Evolutionary conservation across 2,888 invertebrate genomes (phyloP).

Genomic region (Pseudococcus viburni): DNA sequence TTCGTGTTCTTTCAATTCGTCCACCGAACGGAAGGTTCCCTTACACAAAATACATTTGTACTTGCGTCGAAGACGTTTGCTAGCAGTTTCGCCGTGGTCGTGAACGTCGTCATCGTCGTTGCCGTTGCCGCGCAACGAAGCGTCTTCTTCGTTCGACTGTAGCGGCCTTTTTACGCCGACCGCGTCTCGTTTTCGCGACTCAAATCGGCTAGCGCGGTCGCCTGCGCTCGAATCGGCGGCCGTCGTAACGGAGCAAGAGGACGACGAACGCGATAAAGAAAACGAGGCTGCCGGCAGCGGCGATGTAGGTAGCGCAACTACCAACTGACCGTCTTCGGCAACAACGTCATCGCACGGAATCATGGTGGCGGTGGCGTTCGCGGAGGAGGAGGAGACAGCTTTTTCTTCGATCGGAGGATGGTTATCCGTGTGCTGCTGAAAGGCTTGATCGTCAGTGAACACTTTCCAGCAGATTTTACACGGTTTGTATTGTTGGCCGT

Average conservation of each 20-base stretch:
- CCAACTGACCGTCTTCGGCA: not conserved
- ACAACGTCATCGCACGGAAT: not conserved
- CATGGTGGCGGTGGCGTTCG: not conserved
- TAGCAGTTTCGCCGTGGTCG: not conserved
- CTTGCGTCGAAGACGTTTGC: slow-evolving; percentile 68
- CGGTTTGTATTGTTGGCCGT: slow-evolving; percentile 75
- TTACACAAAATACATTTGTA: slow-evolving; percentile 68
- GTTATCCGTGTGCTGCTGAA: slow-evolving; percentile 73
- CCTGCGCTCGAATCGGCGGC: not conserved
- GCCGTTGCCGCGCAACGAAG: not conserved
- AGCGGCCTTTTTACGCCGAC: not conserved
- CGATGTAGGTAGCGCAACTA: slow-evolving; percentile 31
- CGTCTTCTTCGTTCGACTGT: not conserved
- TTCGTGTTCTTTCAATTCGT: slow-evolving; percentile 68
- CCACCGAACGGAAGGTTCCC: slow-evolving; percentile 67
- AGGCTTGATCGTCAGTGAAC: slow-evolving; percentile 74
- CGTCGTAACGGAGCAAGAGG: not conserved
- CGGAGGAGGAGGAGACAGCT: slow-evolving; percentile 45
- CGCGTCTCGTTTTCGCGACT: not conserved
- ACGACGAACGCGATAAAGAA: not conserved
- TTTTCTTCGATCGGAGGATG: slow-evolving; percentile 68
- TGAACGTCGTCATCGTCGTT: not conserved
- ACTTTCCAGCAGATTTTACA: slow-evolving; percentile 77
- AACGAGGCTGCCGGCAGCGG: not conserved
- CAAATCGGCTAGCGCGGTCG: not conserved